Evolutionary conservation across 1,140 invertebrate genomes (phyloP).

Genomic region (Metopolophium dirhodum): DNA sequence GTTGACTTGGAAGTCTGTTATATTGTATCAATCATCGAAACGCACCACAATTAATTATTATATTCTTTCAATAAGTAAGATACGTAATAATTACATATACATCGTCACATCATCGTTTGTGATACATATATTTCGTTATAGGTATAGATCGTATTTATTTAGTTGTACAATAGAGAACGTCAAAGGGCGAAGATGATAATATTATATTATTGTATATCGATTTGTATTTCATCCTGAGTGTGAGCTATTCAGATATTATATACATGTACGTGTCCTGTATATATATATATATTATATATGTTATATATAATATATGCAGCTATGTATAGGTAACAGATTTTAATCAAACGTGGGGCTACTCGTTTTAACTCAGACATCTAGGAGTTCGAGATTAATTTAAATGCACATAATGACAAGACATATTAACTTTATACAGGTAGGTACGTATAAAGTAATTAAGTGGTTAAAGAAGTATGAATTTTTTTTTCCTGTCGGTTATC

Average conservation of each 20-base stretch:
- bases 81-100: not conserved
- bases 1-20: not conserved
- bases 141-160: too few relatives aligned
- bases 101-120: too few relatives aligned
- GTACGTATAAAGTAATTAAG: not conserved
- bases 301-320: too few relatives aligned
- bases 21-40: not conserved
- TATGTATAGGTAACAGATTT: not conserved
- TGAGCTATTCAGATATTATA: not conserved
- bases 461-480: not conserved
- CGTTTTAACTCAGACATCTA: not conserved
- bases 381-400: not conserved
- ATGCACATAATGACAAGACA: not conserved
- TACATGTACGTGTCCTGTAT: not conserved
- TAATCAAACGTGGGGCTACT: not conserved
- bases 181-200: not conserved
- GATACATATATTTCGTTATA: too few relatives aligned
- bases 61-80: not conserved
- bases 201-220: not conserved
- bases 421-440: not conserved
- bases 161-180: not conserved
- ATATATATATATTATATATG: too few relatives aligned
- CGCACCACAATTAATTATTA: not conserved
- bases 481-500: not conserved
- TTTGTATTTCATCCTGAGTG: not conserved